Evolutionary conservation across 1,140 invertebrate genomes (phyloP).

Genomic region (Cyphomyrmex costatus): DNA sequence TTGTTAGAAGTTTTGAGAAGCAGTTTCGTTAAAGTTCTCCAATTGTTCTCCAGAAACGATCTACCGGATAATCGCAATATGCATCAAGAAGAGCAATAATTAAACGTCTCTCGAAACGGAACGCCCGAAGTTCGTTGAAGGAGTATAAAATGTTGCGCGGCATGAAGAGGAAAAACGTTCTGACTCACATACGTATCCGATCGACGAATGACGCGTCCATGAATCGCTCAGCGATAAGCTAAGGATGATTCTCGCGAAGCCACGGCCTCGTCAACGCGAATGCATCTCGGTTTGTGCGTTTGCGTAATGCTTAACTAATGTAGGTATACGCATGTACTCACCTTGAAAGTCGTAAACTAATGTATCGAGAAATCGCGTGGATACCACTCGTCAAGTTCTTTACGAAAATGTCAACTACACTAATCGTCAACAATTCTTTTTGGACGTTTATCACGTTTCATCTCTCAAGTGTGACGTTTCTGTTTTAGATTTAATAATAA

Average conservation of each 20-base stretch:
- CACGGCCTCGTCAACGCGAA: neutral
- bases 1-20: neutral
- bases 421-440: neutral
- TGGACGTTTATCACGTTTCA: neutral
- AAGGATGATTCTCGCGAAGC: slow-evolving; percentile 8
- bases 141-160: slow-evolving; percentile 46
- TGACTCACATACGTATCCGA: slow-evolving; percentile 16
- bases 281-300: neutral
- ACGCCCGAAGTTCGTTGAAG: slow-evolving; percentile 41
- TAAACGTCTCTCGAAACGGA: neutral
- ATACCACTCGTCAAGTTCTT: neutral
- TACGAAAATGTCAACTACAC: neutral
- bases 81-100: neutral
- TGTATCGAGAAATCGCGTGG: neutral
- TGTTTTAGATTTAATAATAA: neutral
- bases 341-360: neutral
- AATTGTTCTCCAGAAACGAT: neutral
- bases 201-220: slow-evolving; percentile 65
- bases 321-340: neutral
- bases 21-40: neutral
- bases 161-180: neutral
- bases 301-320: neutral
- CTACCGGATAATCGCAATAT: neutral
- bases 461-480: neutral
- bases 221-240: slow-evolving; percentile 44